Percentiles rank a stretch among this genome's conserved stretches.
Evolutionary conservation across 2,888 invertebrate genomes (phyloP).

Genomic region (Drosophila fungiperda): DNA sequence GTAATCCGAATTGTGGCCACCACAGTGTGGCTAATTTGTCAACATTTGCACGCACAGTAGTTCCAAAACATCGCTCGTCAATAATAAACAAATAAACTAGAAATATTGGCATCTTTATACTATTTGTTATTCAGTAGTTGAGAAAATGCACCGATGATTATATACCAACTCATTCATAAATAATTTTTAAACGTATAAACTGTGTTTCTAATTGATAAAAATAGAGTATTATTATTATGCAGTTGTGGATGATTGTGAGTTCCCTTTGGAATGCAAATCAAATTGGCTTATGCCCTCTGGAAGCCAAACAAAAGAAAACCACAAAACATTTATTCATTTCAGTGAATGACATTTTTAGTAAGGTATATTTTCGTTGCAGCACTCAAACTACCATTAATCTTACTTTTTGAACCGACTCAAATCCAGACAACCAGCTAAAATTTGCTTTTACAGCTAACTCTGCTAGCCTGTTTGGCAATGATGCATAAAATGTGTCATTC

Average conservation of each 20-base stretch:
- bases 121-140: background rate
- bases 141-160: background rate
- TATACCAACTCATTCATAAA: background rate
- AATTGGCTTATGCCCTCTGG: conserved; percentile 1
- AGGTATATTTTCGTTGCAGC: background rate
- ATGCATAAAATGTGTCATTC: conserved; percentile 13
- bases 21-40: conserved; percentile 40
- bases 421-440: conserved; percentile 7
- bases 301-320: conserved; percentile 45
- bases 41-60: conserved; percentile 34
- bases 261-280: conserved; percentile 11
- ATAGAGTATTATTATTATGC: background rate
- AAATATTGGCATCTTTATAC: background rate
- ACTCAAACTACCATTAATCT: background rate
- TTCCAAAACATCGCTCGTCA: conserved; percentile 7
- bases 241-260: background rate
- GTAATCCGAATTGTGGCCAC: conserved; percentile 41
- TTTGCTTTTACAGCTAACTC: conserved; percentile 6
- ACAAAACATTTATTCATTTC: conserved; percentile 25
- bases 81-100: background rate
- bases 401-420: conserved; percentile 8
- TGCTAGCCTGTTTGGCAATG: conserved; percentile 20
- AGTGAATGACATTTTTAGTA: conserved; percentile 33
- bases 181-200: background rate
- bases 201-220: background rate